Evolutionary conservation across 2,113 vertebrate species (phyloP).

Genomic region (Chloroceryle aenea): DNA sequence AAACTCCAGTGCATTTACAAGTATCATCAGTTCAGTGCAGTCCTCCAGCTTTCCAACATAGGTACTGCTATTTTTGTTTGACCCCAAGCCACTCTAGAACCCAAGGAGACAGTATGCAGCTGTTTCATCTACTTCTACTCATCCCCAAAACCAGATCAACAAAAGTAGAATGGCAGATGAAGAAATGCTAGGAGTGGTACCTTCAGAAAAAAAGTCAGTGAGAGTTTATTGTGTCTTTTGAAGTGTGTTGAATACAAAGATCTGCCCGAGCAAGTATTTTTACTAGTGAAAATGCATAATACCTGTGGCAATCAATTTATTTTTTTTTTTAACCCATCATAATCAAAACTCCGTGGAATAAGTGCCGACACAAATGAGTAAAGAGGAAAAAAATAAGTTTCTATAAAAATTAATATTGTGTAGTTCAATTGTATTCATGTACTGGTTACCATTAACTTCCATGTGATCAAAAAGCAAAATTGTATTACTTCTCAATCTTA

Average conservation of each 20-base stretch:
- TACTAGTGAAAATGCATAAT: not conserved
- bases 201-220: not conserved
- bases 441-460: not conserved
- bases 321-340: not conserved
- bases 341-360: not conserved
- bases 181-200: not conserved
- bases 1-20: slow-evolving; percentile 32
- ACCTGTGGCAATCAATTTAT: not conserved
- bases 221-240: not conserved
- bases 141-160: not conserved
- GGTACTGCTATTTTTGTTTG: slow-evolving; percentile 13
- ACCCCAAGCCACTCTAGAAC: not conserved
- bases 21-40: not conserved
- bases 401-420: not conserved
- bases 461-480: not conserved
- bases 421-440: not conserved
- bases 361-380: not conserved
- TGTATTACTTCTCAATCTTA: not conserved
- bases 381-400: not conserved
- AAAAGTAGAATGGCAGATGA: not conserved
- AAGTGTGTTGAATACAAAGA: not conserved
- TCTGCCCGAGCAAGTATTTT: not conserved
- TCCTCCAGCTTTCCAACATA: not conserved
- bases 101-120: not conserved
- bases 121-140: not conserved